Evolutionary conservation across 2,113 vertebrate species (phyloP).

Genomic region (Cyrtonyx montezumae): DNA sequence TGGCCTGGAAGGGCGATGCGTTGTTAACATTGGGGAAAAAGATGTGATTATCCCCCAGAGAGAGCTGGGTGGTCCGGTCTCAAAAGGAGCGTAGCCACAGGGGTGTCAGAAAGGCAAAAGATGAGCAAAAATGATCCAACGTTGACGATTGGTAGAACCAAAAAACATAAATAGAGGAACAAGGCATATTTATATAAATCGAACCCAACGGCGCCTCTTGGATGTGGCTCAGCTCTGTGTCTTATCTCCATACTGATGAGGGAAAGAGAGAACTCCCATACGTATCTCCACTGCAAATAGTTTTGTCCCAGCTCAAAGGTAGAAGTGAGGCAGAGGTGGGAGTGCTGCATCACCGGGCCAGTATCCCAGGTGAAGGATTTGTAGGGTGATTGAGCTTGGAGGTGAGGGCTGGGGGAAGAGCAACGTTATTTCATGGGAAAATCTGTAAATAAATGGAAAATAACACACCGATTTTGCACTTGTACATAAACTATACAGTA

Average conservation of each 20-base stretch:
- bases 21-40: neutral
- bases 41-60: neutral
- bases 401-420: neutral
- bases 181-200: neutral
- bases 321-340: neutral
- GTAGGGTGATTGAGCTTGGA: neutral
- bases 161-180: neutral
- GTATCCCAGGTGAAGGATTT: neutral
- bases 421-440: constrained; percentile 29
- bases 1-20: neutral
- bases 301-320: constrained; percentile 18
- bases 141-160: neutral
- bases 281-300: neutral
- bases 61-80: neutral
- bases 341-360: neutral
- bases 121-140: neutral
- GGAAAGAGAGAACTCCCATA: neutral
- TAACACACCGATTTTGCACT: constrained; percentile 51
- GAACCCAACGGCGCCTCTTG: neutral
- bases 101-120: neutral
- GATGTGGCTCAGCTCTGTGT: neutral
- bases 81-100: neutral
- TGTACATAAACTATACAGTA: constrained; percentile 67
- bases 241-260: neutral
- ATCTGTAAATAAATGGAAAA: constrained; percentile 59